These are phyloP conservation scores for Triplophysa rosa DNA, from an alignment of 2,113 vertebrate species.

Conservation along the genomic window DNA sequence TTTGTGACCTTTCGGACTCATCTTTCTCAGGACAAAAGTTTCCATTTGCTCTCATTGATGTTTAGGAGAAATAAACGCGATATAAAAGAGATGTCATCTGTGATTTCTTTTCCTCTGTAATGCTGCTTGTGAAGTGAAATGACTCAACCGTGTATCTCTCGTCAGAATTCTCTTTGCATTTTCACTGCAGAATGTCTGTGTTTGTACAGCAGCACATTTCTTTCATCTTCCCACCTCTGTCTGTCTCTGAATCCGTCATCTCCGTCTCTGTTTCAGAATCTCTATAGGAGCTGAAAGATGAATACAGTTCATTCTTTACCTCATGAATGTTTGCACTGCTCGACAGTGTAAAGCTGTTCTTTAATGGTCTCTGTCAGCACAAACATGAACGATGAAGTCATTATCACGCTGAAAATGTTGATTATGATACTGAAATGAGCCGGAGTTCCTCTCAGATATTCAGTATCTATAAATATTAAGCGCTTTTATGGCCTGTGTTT, in stretches of 20 bases:
- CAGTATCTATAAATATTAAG: constrained; percentile 46
- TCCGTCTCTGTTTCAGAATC: constrained; percentile 2
- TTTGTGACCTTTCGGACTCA: no score
- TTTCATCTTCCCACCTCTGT: background rate
- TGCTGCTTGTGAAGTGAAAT: no score
- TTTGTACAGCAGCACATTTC: background rate
- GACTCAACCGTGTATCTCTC: no score
- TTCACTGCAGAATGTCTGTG: no score
- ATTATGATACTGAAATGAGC: constrained; percentile 9
- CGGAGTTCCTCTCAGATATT: constrained; percentile 32
- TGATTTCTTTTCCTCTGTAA: no score
- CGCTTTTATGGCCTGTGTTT: constrained; percentile 16
- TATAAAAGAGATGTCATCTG: no score
- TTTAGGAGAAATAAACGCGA: no score
- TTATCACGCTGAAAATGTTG: constrained; percentile 11
- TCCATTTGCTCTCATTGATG: no score
- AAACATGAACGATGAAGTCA: constrained; percentile 16
- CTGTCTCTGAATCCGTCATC: background rate
- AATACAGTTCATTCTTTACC: constrained; percentile 20
- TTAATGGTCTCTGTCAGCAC: constrained; percentile 36
- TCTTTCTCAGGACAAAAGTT: no score
- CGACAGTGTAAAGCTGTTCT: constrained; percentile 39
- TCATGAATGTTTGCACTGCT: constrained; percentile 39
- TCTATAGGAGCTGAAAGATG: constrained; percentile 35
- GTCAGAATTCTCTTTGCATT: no score